Evolutionary conservation across 2,113 vertebrate genomes (phyloP).

Genomic region (Vulpes ferrilata): DNA sequence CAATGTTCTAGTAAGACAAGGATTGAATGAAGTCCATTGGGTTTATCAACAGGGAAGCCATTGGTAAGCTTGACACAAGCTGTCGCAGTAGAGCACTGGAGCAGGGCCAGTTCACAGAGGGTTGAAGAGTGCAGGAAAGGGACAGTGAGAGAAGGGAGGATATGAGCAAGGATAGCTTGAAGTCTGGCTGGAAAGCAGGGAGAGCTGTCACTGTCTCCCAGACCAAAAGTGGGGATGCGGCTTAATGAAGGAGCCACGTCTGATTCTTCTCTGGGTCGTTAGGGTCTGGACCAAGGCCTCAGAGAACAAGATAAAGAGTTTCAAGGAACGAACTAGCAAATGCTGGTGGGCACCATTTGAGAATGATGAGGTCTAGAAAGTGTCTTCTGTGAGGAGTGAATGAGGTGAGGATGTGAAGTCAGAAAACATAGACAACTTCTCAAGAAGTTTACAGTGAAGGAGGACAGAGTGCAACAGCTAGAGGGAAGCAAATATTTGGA

Average conservation of each 20-base stretch:
- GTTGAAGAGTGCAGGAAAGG: background rate
- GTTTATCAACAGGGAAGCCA: background rate
- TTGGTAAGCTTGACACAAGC: background rate
- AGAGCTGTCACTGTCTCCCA: background rate
- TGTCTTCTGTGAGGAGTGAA: background rate
- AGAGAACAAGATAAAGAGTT: background rate
- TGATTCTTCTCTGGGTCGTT: background rate
- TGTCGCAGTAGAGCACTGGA: background rate
- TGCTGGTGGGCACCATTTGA: background rate
- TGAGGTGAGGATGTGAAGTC: background rate
- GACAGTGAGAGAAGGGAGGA: background rate
- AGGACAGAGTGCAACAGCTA: background rate
- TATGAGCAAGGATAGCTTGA: background rate
- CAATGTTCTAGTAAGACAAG: background rate
- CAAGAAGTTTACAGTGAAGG: background rate
- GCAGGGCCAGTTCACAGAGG: background rate
- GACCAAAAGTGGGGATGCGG: background rate
- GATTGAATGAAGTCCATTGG: background rate
- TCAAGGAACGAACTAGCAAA: background rate
- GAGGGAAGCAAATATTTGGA: background rate
- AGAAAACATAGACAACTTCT: background rate
- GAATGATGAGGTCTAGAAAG: background rate
- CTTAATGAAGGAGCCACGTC: background rate
- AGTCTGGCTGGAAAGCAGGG: slow-evolving; percentile 8
- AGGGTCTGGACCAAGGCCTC: background rate